Conservation (phyloP, 2,113 vertebrate species). For the Calyptomena viridis region DNA sequence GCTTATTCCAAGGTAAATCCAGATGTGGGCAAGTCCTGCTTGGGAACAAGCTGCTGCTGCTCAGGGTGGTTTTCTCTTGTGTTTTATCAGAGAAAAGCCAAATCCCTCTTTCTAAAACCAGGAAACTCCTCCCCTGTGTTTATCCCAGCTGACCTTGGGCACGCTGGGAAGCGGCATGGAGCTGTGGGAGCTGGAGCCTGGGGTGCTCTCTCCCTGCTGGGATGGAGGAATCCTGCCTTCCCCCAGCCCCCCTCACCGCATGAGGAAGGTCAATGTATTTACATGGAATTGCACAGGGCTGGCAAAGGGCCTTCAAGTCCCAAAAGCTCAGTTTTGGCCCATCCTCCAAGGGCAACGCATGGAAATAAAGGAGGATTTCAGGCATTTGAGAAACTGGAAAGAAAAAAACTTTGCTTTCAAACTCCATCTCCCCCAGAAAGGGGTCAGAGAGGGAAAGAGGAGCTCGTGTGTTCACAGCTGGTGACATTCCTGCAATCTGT, state of each 20-base stretch:
- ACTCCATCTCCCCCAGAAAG: background rate
- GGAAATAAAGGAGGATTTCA: conserved; percentile 31
- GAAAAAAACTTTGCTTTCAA: background rate
- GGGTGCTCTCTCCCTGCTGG: background rate
- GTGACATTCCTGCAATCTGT: conserved; percentile 66
- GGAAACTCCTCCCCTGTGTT: conserved; percentile 14
- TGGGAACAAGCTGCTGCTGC: background rate
- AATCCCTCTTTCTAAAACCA: background rate
- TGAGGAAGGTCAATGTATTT: background rate
- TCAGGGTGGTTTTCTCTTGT: background rate
- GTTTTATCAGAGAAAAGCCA: background rate
- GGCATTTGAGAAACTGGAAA: conserved; percentile 5
- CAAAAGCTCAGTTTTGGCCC: background rate
- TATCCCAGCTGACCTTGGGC: conserved; percentile 27
- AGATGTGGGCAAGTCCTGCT: background rate
- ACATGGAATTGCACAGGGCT: background rate
- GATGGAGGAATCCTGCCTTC: background rate
- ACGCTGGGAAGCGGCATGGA: background rate
- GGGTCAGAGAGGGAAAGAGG: conserved; percentile 22
- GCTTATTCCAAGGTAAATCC: background rate
- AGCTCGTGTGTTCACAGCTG: conserved; percentile 60
- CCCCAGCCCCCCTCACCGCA: background rate
- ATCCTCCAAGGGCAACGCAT: background rate
- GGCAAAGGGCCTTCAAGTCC: background rate
- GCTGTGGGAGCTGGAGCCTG: background rate